Percentiles rank a stretch among this genome's conserved stretches.
phyloP scores from a whole-genome alignment of 1,140 invertebrate species.

The Elymnias hypermnestra region DNA sequence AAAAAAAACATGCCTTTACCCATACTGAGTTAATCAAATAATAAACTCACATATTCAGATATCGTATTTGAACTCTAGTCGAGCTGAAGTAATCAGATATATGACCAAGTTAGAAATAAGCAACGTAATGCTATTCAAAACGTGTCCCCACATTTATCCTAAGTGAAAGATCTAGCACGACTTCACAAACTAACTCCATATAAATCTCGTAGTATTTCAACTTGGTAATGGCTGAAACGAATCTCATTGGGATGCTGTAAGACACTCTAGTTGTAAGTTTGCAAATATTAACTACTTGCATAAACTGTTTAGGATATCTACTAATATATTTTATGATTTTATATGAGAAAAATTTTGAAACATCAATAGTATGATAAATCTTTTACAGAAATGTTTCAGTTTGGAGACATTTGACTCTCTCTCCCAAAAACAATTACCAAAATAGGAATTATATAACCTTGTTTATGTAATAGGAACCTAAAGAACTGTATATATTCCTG shows the following conservation, averaged over 20 bases:
- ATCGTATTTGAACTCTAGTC: constrained; percentile 23
- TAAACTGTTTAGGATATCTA: constrained; percentile 4
- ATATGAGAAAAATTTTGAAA: too few relatives aligned
- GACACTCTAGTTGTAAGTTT: constrained; percentile 6
- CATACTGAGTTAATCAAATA: too few relatives aligned
- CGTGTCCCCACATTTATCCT: constrained; percentile 60
- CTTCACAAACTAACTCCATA: constrained; percentile 42
- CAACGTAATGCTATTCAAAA: constrained; percentile 46
- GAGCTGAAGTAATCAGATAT: constrained; percentile 5
- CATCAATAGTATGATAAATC: too few relatives aligned
- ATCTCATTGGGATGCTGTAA: constrained; percentile 9
- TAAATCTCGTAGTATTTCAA: constrained; percentile 38
- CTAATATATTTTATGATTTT: background rate
- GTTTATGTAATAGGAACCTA: too few relatives aligned
- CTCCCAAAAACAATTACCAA: too few relatives aligned
- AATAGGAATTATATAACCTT: too few relatives aligned
- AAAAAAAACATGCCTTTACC: too few relatives aligned
- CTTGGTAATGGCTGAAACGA: constrained; percentile 19
- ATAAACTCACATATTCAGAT: constrained; percentile 27
- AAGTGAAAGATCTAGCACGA: constrained; percentile 62
- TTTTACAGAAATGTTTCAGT: too few relatives aligned
- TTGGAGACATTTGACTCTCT: too few relatives aligned
- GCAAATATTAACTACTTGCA: too few relatives aligned
- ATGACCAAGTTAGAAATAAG: constrained; percentile 4
- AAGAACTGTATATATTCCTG: too few relatives aligned